These are phyloP conservation scores for Parnassius orleans DNA, from an alignment of 2,888 invertebrate species.

Conservation along the genomic window DNA sequence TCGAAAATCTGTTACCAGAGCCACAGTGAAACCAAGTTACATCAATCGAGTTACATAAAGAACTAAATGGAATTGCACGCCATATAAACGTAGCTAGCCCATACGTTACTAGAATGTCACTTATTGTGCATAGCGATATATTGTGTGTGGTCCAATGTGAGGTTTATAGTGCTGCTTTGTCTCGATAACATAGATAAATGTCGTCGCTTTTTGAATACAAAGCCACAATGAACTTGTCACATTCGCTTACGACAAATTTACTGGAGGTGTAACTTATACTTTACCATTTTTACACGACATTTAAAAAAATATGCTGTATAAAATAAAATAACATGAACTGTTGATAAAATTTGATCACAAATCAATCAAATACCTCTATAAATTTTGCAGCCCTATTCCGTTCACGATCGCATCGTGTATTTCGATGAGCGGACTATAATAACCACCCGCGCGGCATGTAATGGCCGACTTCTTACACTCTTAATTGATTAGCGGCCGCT, in stretches of 20 bases:
- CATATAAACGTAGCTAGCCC: constrained; percentile 61
- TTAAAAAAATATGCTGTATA: constrained; percentile 41
- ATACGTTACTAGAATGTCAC: constrained; percentile 71
- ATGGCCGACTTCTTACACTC: constrained; percentile 80
- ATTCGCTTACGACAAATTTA: constrained; percentile 71
- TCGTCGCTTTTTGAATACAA: constrained; percentile 72
- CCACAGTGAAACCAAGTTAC: neutral
- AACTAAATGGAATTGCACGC: constrained; percentile 62
- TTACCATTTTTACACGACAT: constrained; percentile 23
- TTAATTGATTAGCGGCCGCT: constrained; percentile 82
- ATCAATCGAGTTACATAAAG: constrained; percentile 55
- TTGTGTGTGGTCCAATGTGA: constrained; percentile 79
- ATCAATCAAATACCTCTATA: constrained; percentile 69
- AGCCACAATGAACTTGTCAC: constrained; percentile 70
- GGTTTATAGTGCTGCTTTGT: constrained; percentile 77
- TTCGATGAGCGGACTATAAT: constrained; percentile 74
- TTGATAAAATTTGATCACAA: constrained; percentile 50
- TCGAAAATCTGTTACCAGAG: neutral
- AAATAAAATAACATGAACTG: constrained; percentile 43
- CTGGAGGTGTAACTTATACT: constrained; percentile 33
- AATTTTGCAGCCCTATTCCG: constrained; percentile 77
- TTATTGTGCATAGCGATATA: constrained; percentile 69
- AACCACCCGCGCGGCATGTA: constrained; percentile 77
- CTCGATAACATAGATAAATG: constrained; percentile 80
- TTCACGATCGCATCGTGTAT: constrained; percentile 78